Base-by-base conservation (phyloP, 2,113 vertebrate species). In the Tychaedon coryphoeus region DNA sequence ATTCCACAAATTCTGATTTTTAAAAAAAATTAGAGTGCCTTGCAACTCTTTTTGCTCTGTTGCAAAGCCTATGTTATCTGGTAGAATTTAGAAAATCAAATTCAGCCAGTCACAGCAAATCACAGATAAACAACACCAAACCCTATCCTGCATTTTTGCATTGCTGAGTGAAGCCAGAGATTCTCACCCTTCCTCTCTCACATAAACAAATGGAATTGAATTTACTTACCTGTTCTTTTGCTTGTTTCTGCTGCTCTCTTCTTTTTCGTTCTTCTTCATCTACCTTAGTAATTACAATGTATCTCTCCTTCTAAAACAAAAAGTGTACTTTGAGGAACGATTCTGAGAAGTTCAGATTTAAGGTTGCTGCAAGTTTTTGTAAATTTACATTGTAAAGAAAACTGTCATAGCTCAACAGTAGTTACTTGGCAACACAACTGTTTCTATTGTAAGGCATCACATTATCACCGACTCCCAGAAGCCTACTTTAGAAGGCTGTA, bases 251-350 rank as follows among this genome's bases (percentile, higher is more conserved):
- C 72, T 99, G 98, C 50, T 99, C 99, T 84, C 98, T 98, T 97
- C 96, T 98, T 96, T 98, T 99, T 57, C 99, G 97, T 90, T 99
- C 99, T 65, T 99, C 99, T n/a, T 99, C 99, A 51, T 99, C 98
- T 51, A 99, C 99, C 94, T 99, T 99, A 94, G 98, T 99, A 97
- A 99, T 96, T 96, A 99, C 98, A 86, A 99, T 99, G 4, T 97
- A 99, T n/a, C 99, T 97, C 84, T 99, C 99, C 84, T 99, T 99
- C 99, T 99, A 95, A 90, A 97, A 71, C 83, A 23, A 95, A 64
- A 96, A 72, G n/a, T 2, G 3, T n/a, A 77, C 14, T 65, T 92
- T 88, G 48, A 82, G 50, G 33, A 95, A 75, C 31, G 45, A 94
- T 31, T n/a, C 40, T 18, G 4, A 79, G 17, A 75, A 76, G 34